Base-by-base conservation (phyloP, 2,888 invertebrate species). In the Hermodice carunculata region DNA sequence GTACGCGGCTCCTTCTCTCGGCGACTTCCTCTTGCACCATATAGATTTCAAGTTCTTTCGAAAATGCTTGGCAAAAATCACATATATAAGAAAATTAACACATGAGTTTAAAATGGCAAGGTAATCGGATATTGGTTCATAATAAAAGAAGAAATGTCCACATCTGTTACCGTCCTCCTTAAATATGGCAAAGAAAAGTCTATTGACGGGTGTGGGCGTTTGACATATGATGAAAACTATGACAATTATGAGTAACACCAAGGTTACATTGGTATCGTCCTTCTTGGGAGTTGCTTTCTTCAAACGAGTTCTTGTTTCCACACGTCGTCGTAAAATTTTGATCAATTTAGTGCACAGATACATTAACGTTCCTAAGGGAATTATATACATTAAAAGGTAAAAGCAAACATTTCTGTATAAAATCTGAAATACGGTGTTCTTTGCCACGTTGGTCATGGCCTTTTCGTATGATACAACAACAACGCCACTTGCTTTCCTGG, bases 211-310 rank as follows among this genome's bases (percentile, higher is more conserved):
- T 2, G 64, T 67, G 0, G 82, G 82, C 4, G 80, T 81, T 67
- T 83, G 84, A 68, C 84, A 84, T 34, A 79, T 73, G 51, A 84
- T 77, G 67, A 84, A 84, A n/a, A 81, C 78, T 19, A 83, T 75
- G 51, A 84, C 81, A 53, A 84, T 79, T 19, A 82, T 70, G 19
- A 84, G 76, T 24, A 84, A 71, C 46, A 81, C 79, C 31, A 82
- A 73, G 40, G 80, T 79, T 51, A 82, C 76, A 59, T 80, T 80
- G 3, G 80, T 77, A 67, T 83, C 83, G 65, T 78, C 78, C 40
- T 69, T 68, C 51, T 80, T 78, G n/a, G 75, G 53, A n/a, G 63
- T 51, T 6, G 44, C 24, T 14, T 46, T 1, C 19, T 32, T 52
- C 3, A 11, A 2, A n/a, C 34, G 24, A 11, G 24, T 22, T 14